A percentile compares a stretch with the other conserved stretches of the same genome.
Evolutionary conservation across 2,113 vertebrate species (phyloP).

Genomic region (Serinus canaria): DNA sequence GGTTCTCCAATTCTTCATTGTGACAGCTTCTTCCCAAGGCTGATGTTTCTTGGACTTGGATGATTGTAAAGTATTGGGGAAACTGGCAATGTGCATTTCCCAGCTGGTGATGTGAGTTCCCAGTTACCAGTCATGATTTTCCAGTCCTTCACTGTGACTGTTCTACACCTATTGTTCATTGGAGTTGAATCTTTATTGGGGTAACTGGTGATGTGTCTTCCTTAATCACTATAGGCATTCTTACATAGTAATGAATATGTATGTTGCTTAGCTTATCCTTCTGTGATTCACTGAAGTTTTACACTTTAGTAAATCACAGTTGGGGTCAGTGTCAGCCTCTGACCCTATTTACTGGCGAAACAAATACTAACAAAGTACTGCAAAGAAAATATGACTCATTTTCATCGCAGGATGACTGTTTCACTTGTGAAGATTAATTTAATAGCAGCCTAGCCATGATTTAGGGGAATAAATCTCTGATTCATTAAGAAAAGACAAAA

Average conservation of each 20-base stretch:
- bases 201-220: not conserved
- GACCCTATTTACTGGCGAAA: not conserved
- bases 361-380: not conserved
- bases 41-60: not conserved
- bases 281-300: not conserved
- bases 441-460: not conserved
- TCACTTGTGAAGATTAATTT: not conserved
- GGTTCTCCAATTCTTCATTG: not conserved
- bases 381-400: not conserved
- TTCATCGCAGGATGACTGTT: not conserved
- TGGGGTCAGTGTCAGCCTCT: not conserved
- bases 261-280: not conserved
- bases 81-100: not conserved
- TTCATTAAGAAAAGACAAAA: not conserved
- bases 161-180: not conserved
- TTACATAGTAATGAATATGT: not conserved
- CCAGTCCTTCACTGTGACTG: not conserved
- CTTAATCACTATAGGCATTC: not conserved
- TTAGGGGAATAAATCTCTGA: not conserved
- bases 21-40: too few species aligned
- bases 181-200: not conserved
- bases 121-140: not conserved
- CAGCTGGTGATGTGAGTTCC: not conserved
- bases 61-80: rapidly evolving
- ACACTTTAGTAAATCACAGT: not conserved